phyloP scores from a whole-genome alignment of 2,888 invertebrate species.

The Sericinus montela region DNA sequence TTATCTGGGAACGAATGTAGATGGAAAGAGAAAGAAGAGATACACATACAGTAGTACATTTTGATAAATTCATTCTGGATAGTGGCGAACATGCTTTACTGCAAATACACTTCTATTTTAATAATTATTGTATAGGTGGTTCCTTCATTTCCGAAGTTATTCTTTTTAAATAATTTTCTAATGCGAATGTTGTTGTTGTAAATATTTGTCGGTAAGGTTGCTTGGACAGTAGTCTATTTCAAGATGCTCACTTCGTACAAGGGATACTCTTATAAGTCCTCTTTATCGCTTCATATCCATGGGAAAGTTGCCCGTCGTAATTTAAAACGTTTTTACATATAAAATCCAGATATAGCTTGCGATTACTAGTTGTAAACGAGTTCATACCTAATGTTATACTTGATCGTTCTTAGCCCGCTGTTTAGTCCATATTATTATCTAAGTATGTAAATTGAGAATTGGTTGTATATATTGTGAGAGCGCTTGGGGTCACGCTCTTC shows the following conservation, averaged over 20 bases:
- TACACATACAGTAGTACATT: too few relatives aligned
- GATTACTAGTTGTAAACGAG: constrained; percentile 58
- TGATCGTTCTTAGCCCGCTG: constrained; percentile 5
- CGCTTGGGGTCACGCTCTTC: constrained; percentile 60
- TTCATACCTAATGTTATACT: constrained; percentile 37
- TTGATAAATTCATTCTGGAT: too few relatives aligned
- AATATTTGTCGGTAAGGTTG: constrained; percentile 62
- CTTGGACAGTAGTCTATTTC: constrained; percentile 69
- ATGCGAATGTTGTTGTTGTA: constrained; percentile 62
- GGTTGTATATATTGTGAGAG: constrained; percentile 61
- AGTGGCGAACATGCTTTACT: too few relatives aligned
- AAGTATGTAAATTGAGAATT: constrained; percentile 35
- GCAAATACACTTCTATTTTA: too few relatives aligned
- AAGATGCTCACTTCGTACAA: constrained; percentile 75
- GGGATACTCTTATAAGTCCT: constrained; percentile 74
- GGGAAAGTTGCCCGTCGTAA: constrained; percentile 51
- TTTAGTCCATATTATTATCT: constrained; percentile 10
- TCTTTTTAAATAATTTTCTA: constrained; percentile 28
- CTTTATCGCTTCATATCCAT: constrained; percentile 68
- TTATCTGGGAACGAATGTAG: too few relatives aligned
- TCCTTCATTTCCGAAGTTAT: constrained; percentile 4
- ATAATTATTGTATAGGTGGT: constrained; percentile 15
- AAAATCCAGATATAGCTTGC: constrained; percentile 69
- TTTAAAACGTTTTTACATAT: constrained; percentile 60
- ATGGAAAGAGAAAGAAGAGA: too few relatives aligned